phyloP scores from a whole-genome alignment of 2,888 invertebrate species.

The Tetramorium bicarinatum region DNA sequence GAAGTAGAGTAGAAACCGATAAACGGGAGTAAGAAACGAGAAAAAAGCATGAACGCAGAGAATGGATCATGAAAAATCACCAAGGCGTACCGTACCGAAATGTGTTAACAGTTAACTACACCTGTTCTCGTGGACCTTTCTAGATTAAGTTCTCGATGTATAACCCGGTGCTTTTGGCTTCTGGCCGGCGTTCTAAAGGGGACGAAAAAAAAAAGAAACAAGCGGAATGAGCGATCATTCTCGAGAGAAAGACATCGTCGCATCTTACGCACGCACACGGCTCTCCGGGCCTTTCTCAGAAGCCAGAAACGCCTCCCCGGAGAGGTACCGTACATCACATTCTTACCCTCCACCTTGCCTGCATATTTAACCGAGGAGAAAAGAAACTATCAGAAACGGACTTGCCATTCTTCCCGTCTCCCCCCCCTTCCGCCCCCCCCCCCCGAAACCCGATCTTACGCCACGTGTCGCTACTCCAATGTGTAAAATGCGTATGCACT shows the following conservation, averaged over 20 bases:
- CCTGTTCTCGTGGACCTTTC: constrained; percentile 68
- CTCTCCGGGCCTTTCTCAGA: constrained; percentile 70
- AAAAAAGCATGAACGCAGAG: constrained; percentile 57
- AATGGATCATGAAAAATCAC: constrained; percentile 53
- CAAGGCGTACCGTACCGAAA: constrained; percentile 56
- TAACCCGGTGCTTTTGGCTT: constrained; percentile 75
- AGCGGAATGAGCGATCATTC: constrained; percentile 18
- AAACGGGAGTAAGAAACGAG: constrained; percentile 43
- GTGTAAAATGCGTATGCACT: constrained; percentile 64
- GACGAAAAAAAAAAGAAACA: neutral
- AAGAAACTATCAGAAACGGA: constrained; percentile 7
- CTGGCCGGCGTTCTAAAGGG: constrained; percentile 54
- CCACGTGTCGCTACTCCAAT: constrained; percentile 46
- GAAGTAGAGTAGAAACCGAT: constrained; percentile 47
- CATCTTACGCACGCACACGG: constrained; percentile 13
- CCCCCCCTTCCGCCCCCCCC: neutral
- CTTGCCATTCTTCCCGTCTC: neutral
- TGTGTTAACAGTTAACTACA: constrained; percentile 61
- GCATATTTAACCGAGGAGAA: constrained; percentile 65
- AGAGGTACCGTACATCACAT: constrained; percentile 64
- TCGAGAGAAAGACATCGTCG: constrained; percentile 42
- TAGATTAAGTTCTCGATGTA: constrained; percentile 68
- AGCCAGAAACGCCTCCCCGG: constrained; percentile 75
- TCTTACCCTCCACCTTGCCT: constrained; percentile 70
- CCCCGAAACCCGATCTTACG: constrained; percentile 1